Conservation (phyloP, 2,113 vertebrate genomes). For the Ahaetulla prasina region DNA sequence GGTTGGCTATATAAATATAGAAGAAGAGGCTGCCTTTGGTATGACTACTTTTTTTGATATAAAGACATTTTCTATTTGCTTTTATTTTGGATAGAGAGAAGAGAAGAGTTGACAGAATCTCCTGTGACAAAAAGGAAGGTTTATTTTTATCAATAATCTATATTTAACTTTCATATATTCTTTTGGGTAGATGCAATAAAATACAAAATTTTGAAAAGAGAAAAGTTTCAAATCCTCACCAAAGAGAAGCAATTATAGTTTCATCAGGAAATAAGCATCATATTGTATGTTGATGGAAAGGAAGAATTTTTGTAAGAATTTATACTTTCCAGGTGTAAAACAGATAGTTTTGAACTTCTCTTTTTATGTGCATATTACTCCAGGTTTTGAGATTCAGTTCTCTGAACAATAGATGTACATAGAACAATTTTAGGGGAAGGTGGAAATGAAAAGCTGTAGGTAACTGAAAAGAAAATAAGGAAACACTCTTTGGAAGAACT, state of each 20-base stretch:
- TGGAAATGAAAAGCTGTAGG: not conserved
- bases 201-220: not conserved
- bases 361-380: not conserved
- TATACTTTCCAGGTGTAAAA: not conserved
- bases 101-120: not conserved
- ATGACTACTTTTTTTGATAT: not conserved
- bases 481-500: not conserved
- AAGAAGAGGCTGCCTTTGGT: not conserved
- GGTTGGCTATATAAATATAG: not conserved
- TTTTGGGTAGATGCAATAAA: constrained; percentile 16
- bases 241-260: not conserved
- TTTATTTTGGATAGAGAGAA: not conserved
- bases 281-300: not conserved
- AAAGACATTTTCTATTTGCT: not conserved
- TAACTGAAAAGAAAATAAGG: not conserved
- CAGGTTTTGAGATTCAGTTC: not conserved
- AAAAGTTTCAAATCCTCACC: not conserved
- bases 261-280: not conserved
- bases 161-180: constrained; percentile 8
- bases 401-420: not conserved
- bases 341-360: not conserved
- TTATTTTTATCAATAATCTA: constrained; percentile 9
- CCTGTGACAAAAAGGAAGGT: not conserved
- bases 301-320: not conserved
- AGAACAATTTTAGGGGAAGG: not conserved